Evolutionary conservation across 2,797 vertebrate species (phyloP).

Genomic region (Aphelocoma californica): DNA sequence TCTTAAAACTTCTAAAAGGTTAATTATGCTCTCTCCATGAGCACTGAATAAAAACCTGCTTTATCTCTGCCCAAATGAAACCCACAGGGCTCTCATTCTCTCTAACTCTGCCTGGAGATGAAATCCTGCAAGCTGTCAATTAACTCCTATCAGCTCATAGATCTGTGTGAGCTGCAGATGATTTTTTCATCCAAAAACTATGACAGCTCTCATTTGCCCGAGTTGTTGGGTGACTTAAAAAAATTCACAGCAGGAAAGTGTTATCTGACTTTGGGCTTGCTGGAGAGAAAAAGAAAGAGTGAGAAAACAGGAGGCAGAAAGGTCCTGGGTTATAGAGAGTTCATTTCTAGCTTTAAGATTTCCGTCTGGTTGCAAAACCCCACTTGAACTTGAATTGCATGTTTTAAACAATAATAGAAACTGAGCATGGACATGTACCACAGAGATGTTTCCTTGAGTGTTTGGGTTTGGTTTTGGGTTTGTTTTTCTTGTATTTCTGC

Average conservation of each 20-base stretch:
- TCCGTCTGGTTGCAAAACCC: neutral
- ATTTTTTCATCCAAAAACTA: slow-evolving; percentile 73
- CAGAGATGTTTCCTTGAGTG: neutral
- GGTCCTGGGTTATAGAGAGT: slow-evolving; percentile 33
- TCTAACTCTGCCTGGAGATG: slow-evolving; percentile 68
- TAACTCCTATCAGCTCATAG: slow-evolving; percentile 73
- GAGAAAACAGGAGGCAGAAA: slow-evolving; percentile 28
- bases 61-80: slow-evolving; percentile 79
- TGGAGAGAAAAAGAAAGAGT: slow-evolving; percentile 8
- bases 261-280: slow-evolving; percentile 52
- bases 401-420: slow-evolving; percentile 26
- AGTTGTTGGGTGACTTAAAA: slow-evolving; percentile 67
- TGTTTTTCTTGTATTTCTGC: neutral
- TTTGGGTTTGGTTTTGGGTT: neutral
- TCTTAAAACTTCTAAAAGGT: slow-evolving; percentile 81
- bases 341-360: slow-evolving; percentile 39
- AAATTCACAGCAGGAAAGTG: slow-evolving; percentile 69
- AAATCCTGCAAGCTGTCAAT: slow-evolving; percentile 75
- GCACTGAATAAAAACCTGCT: slow-evolving; percentile 76
- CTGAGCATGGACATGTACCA: neutral
- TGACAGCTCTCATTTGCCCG: slow-evolving; percentile 70
- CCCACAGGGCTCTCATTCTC: slow-evolving; percentile 72
- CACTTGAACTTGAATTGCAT: slow-evolving; percentile 32
- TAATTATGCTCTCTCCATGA: slow-evolving; percentile 79
- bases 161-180: slow-evolving; percentile 67